A percentile compares a stretch with the other conserved stretches of the same genome.
Conservation (phyloP, 2,888 invertebrate genomes). For the Dicranocentrus wangi region DNA sequence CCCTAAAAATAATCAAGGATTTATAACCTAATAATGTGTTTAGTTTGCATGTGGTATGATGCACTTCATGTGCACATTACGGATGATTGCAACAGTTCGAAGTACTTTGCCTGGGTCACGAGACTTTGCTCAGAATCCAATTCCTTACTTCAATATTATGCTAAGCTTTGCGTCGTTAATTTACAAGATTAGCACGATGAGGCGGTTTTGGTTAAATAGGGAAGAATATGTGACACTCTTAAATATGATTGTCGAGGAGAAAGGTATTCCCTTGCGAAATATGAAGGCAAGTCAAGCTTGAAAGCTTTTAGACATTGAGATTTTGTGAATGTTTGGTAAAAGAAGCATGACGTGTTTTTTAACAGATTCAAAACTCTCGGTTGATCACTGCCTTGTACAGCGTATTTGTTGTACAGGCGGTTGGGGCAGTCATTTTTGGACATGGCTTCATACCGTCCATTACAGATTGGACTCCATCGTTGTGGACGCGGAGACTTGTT, state of each 20-base stretch:
- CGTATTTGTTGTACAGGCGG: too few relatives aligned
- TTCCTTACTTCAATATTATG: constrained; percentile 3
- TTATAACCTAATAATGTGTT: not conserved
- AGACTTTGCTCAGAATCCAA: not conserved
- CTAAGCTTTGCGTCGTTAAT: not conserved
- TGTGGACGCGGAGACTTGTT: constrained; percentile 16
- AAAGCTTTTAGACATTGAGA: too few relatives aligned
- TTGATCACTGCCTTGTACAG: too few relatives aligned
- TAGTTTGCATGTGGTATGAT: not conserved
- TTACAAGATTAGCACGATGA: not conserved
- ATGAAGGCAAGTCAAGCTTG: too few relatives aligned
- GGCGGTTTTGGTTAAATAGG: not conserved
- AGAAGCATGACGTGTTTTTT: too few relatives aligned
- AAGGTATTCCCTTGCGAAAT: too few relatives aligned
- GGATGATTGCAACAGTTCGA: not conserved
- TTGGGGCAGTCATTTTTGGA: too few relatives aligned
- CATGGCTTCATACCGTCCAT: too few relatives aligned
- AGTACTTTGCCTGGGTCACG: not conserved
- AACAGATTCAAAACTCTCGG: too few relatives aligned
- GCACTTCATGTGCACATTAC: not conserved
- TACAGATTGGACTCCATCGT: constrained; percentile 2
- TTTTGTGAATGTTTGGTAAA: too few relatives aligned
- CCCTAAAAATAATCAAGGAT: not conserved
- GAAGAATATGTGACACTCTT: not conserved
- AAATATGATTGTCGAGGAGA: too few relatives aligned